Conservation (phyloP, 2,113 vertebrate species). For the Aegithalos caudatus region DNA sequence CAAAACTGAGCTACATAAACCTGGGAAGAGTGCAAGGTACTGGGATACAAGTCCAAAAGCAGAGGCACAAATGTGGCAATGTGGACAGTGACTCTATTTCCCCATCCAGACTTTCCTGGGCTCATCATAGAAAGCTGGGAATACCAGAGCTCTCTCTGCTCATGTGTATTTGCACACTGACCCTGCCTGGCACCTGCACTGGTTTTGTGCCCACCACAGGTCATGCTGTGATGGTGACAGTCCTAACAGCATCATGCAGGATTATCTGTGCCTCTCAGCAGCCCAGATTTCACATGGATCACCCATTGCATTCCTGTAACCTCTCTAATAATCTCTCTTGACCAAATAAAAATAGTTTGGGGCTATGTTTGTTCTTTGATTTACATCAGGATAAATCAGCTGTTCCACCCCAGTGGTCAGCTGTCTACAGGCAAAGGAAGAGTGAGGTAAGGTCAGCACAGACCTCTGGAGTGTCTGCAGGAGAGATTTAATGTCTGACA, state of each 20-base stretch:
- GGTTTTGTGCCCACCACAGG: neutral
- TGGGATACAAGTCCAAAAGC: neutral
- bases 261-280: conserved; percentile 14
- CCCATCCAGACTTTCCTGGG: neutral
- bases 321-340: neutral
- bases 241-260: neutral
- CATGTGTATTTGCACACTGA: neutral
- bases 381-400: conserved; percentile 22
- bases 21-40: neutral
- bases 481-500: conserved; percentile 30
- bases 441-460: conserved; percentile 18
- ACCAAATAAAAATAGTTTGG: neutral
- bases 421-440: neutral
- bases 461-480: neutral
- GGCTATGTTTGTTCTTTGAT: conserved; percentile 7
- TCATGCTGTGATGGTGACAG: neutral
- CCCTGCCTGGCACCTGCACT: neutral
- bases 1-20: neutral
- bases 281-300: neutral
- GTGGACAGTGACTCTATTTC: neutral
- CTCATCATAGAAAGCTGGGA: neutral
- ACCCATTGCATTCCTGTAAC: neutral
- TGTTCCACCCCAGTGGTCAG: neutral
- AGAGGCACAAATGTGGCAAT: neutral
- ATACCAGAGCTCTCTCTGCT: neutral